Evolutionary conservation across 2,888 invertebrate genomes (phyloP), one percentile per base, ranked within the genome.

Genomic region (Allygus modestus): DNA sequence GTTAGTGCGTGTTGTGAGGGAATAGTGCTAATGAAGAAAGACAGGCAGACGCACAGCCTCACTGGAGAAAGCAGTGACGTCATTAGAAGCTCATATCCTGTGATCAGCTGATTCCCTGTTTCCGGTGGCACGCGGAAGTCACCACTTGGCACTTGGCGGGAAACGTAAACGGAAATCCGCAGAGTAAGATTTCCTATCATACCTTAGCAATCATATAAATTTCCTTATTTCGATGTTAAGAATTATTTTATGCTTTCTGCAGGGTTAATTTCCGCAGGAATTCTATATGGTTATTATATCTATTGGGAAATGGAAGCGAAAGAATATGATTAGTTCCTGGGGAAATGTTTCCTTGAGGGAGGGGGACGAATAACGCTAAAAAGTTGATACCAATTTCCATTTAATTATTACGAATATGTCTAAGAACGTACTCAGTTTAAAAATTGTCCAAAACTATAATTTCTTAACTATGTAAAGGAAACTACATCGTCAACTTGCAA

Each of bases 141-240:
- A 12, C 11, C 46, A 46, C 11, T 54, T 11, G 23, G 20, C 54
- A 54, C 20, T 15, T 28, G 28, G 28, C 65, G 65, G 65, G 65
- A 65, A 58, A 65, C 65, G 65, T 31, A 65, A 31, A 65, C 28
- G 65, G 65, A 65, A 65, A 65, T 65, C 65, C 65, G 31, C 31
- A 65, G 28, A 65, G 65, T 0, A 26, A 20, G 26, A 23, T 23
- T 9, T 23, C 20, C 23, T 58, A 1, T 15, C 1, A 12, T 46
- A 2, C 7, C 12, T n/a, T n/a, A n/a, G 46, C 1, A 23, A 23
- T 58, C 12, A 17, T 58, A 46, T 58, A 2, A 5, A 12, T 58
- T 58, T 58, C 58, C 51, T 51, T 58, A 23, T 20, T 15, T 2
- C 12, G 1, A 15, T 17, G 12, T 7, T 46, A 15, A 7, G 15